A percentile compares a stretch with the other conserved stretches of the same genome.
Evolutionary conservation across 1,140 invertebrate species (phyloP).

Genomic region (Nephotettix cincticeps): DNA sequence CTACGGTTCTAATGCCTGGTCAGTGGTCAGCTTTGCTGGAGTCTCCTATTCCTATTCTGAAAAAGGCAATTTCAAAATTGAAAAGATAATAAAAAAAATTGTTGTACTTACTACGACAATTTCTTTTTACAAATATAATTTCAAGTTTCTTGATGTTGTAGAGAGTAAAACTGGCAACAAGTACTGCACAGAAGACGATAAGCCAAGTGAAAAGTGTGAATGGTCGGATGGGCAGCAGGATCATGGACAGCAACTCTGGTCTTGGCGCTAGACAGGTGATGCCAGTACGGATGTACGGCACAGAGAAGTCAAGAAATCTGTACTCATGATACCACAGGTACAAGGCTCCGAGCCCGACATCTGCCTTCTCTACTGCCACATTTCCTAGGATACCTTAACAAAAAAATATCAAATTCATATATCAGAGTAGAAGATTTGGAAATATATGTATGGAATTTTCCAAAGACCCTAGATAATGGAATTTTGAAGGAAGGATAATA

Average conservation of each 20-base stretch:
- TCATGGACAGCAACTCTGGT: conserved; percentile 40
- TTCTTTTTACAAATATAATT: not conserved
- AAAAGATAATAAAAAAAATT: no score
- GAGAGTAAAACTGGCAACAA: conserved; percentile 15
- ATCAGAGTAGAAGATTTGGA: no score
- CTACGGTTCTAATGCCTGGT: no score
- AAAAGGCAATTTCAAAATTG: no score
- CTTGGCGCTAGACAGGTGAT: conserved; percentile 59
- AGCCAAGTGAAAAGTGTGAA: conserved; percentile 32
- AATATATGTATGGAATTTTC: no score
- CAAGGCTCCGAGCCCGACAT: conserved; percentile 58
- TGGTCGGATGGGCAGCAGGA: conserved; percentile 32
- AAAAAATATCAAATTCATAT: no score
- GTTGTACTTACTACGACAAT: no score
- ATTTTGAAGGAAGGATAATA: no score
- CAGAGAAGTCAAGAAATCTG: conserved; percentile 55
- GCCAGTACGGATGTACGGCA: conserved; percentile 53
- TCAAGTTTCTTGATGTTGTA: conserved; percentile 23
- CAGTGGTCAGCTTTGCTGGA: no score
- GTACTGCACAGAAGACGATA: conserved; percentile 15
- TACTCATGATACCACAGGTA: conserved; percentile 60
- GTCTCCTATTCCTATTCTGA: no score
- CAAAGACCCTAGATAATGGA: no score
- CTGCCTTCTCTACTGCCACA: conserved; percentile 55
- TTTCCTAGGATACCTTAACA: conserved; percentile 52